These are phyloP conservation scores for Harpalus rufipes DNA, from an alignment of 2,888 invertebrate species.

Conservation along the genomic window DNA sequence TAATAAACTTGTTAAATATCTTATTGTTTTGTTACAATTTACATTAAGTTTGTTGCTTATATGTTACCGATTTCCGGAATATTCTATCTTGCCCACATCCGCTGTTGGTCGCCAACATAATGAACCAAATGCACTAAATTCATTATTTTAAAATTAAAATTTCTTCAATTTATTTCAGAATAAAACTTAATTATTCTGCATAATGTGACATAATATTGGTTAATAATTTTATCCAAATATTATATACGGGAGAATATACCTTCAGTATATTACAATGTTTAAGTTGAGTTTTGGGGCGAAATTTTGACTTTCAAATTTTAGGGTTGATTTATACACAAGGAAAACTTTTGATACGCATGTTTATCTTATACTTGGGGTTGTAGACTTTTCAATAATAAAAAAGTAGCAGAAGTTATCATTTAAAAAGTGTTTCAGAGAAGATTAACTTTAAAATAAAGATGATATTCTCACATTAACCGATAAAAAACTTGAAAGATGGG, in stretches of 20 bases:
- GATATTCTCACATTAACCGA: too few relatives aligned
- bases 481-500: too few relatives aligned
- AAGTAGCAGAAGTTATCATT: not conserved
- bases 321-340: not conserved
- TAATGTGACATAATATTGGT: not conserved
- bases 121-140: too few relatives aligned
- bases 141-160: too few relatives aligned
- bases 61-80: too few relatives aligned
- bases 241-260: not conserved
- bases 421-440: not conserved
- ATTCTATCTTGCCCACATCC: too few relatives aligned
- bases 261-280: not conserved
- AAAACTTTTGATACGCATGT: constrained; percentile 6
- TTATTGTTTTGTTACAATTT: too few relatives aligned
- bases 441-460: not conserved
- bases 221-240: not conserved
- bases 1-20: too few relatives aligned
- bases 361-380: constrained; percentile 1
- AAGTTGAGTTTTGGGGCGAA: not conserved
- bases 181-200: not conserved
- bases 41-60: too few relatives aligned
- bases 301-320: not conserved
- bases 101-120: too few relatives aligned
- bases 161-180: too few relatives aligned
- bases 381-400: constrained; percentile 1